These are phyloP conservation scores for Holacanthus passer DNA, from an alignment of 2,113 vertebrate genomes.

Conservation along the genomic window DNA sequence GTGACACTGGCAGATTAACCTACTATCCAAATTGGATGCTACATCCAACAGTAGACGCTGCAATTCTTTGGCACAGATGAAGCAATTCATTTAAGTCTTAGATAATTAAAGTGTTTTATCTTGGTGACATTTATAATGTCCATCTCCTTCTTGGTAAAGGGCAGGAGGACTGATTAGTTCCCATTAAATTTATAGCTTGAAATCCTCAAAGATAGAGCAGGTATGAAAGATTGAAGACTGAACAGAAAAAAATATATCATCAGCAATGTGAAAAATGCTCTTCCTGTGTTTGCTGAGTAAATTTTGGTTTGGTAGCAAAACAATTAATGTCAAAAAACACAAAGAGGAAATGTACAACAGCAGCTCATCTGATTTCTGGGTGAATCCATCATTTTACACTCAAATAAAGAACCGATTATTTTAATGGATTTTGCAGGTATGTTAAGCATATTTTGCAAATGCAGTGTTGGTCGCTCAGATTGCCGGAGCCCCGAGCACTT, in stretches of 20 bases:
- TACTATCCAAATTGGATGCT: constrained; percentile 23
- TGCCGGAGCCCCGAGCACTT: neutral
- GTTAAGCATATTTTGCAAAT: constrained; percentile 1
- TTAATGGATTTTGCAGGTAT: constrained; percentile 5
- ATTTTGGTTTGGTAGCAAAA: neutral
- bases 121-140: constrained; percentile 69
- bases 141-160: constrained; percentile 60
- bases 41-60: constrained; percentile 25
- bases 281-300: neutral
- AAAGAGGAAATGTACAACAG: no score
- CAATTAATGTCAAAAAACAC: no score
- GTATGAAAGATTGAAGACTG: constrained; percentile 24
- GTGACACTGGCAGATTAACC: constrained; percentile 48
- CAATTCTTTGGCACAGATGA: constrained; percentile 35
- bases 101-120: constrained; percentile 68
- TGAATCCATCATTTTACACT: neutral
- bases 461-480: neutral
- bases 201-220: constrained; percentile 21
- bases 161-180: constrained; percentile 58
- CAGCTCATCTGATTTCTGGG: neutral
- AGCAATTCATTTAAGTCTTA: constrained; percentile 45
- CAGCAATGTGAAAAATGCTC: neutral
- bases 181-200: constrained; percentile 44
- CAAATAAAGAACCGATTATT: neutral
- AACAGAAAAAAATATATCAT: constrained; percentile 10